Conservation (phyloP, 2,113 vertebrate genomes). For the Enhydra lutris region DNA sequence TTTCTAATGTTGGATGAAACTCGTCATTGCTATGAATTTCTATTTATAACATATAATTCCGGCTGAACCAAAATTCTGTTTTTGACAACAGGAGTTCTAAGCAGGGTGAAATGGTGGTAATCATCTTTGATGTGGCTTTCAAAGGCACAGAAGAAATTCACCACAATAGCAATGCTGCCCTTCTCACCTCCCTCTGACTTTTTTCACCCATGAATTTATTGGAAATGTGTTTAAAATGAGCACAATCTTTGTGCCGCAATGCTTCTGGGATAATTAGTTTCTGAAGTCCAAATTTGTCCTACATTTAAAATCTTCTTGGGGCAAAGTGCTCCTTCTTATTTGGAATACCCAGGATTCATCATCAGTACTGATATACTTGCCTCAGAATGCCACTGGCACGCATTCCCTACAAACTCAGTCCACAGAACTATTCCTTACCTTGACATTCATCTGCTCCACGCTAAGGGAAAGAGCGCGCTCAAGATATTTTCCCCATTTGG, state of each 20-base stretch:
- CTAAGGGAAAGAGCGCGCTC: not conserved
- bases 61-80: not conserved
- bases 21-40: not conserved
- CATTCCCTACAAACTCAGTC: not conserved
- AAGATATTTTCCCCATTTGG: not conserved
- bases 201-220: not conserved
- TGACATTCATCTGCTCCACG: not conserved
- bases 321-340: not conserved
- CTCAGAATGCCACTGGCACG: not conserved
- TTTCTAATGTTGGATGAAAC: not conserved
- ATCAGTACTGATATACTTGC: not conserved
- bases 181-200: not conserved
- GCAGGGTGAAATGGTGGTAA: not conserved
- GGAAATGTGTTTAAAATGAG: not conserved
- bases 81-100: not conserved
- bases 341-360: not conserved
- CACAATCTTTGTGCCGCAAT: not conserved
- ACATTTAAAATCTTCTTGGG: not conserved
- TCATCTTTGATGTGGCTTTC: not conserved
- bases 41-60: not conserved
- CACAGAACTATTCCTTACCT: not conserved
- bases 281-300: not conserved
- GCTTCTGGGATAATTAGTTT: not conserved
- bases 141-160: not conserved
- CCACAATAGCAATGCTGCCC: not conserved